Evolutionary conservation across 2,113 vertebrate species (phyloP).

Genomic region (Excalfactoria chinensis): DNA sequence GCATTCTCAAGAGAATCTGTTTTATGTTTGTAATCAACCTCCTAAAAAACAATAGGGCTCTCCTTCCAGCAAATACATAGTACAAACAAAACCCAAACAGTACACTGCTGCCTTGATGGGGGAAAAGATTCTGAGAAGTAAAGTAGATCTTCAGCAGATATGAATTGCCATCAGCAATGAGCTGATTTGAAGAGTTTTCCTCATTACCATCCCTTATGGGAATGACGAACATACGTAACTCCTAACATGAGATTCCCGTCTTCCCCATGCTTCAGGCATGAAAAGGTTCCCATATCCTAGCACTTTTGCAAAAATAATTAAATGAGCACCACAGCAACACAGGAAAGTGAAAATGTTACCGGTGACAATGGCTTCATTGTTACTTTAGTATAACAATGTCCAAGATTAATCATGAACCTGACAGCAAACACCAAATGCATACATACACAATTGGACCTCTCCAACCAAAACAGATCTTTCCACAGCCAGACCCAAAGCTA

Average conservation of each 20-base stretch:
- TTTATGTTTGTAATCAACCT: constrained; percentile 71
- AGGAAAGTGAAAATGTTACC: constrained; percentile 43
- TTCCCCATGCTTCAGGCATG: neutral
- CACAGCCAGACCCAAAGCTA: neutral
- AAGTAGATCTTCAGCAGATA: constrained; percentile 9
- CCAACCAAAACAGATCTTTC: constrained; percentile 26
- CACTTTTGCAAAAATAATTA: constrained; percentile 41
- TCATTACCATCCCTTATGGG: neutral
- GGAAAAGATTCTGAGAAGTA: constrained; percentile 30
- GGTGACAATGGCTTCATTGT: constrained; percentile 30
- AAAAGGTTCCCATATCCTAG: constrained; percentile 7
- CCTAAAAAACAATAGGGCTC: constrained; percentile 68
- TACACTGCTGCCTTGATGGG: neutral
- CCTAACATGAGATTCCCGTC: neutral
- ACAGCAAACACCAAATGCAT: neutral
- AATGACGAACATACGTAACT: neutral
- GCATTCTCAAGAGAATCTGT: constrained; percentile 68
- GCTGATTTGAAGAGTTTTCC: neutral
- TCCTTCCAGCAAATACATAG: constrained; percentile 65
- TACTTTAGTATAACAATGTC: neutral
- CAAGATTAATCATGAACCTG: neutral
- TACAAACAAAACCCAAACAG: constrained; percentile 67
- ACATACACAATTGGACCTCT: neutral
- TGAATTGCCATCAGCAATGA: fast-evolving
- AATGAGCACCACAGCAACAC: neutral